phyloP scores from a whole-genome alignment of 2,797 vertebrate genomes.

The Silurus lanzhouensis region DNA sequence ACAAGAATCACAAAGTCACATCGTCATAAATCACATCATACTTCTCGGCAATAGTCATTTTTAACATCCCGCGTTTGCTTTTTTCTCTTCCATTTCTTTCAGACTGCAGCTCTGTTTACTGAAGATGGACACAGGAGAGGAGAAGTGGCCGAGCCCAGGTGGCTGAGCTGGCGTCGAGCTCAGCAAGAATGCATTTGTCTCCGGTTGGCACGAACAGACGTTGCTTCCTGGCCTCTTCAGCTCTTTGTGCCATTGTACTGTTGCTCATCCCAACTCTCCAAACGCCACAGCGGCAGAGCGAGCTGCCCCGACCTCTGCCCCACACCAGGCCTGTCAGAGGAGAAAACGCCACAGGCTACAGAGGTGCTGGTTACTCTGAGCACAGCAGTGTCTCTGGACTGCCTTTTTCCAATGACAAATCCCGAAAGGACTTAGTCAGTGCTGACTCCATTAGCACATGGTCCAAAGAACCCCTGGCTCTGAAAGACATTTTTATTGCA shows the following conservation, averaged over 20 bases:
- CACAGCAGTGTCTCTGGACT: neutral
- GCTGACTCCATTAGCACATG: constrained; percentile 32
- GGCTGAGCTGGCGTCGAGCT: constrained; percentile 67
- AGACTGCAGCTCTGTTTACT: constrained; percentile 60
- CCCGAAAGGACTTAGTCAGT: constrained; percentile 15
- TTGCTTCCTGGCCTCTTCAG: constrained; percentile 84
- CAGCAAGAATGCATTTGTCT: constrained; percentile 79
- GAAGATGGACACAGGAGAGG: constrained; percentile 65
- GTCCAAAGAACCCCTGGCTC: constrained; percentile 70
- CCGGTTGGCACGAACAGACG: constrained; percentile 77
- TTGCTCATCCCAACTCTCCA: constrained; percentile 78
- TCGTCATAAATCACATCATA: too few relatives aligned
- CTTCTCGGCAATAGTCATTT: neutral
- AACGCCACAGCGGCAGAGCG: constrained; percentile 60
- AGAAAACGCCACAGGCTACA: neutral
- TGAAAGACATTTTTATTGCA: constrained; percentile 90
- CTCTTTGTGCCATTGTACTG: constrained; percentile 80
- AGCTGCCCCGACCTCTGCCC: constrained; percentile 69
- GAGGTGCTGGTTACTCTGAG: neutral
- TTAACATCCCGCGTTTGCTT: neutral
- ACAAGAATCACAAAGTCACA: too few relatives aligned
- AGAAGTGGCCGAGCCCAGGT: constrained; percentile 67
- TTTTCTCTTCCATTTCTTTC: neutral
- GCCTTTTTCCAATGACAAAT: constrained; percentile 21
- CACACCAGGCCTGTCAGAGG: constrained; percentile 52